Conservation (phyloP, 1,140 invertebrate genomes). For the Pogonognathellus flavescens region DNA sequence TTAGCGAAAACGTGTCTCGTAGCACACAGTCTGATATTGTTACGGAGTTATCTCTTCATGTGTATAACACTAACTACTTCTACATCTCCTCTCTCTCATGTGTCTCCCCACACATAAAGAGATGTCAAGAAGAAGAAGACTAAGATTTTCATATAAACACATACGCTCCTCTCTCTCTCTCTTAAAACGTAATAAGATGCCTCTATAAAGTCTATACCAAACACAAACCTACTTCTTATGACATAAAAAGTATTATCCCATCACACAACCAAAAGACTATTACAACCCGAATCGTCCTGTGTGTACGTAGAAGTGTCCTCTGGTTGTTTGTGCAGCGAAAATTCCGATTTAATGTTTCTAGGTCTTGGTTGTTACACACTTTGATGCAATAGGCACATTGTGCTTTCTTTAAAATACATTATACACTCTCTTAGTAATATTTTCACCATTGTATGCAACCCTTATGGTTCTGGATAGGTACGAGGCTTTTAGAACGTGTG, state of each 20-base stretch:
- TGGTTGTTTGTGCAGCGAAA: not conserved
- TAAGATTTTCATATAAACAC: not conserved
- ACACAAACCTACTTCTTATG: not conserved
- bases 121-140: not conserved
- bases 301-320: not conserved
- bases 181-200: not conserved
- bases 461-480: constrained; percentile 11
- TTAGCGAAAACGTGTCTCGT: not conserved
- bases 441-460: not conserved
- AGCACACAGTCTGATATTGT: not conserved
- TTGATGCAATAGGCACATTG: not conserved
- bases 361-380: not conserved
- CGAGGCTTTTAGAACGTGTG: not conserved
- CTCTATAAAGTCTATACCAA: not conserved
- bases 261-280: not conserved
- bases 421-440: not conserved
- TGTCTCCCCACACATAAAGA: not conserved
- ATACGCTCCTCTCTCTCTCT: no score
- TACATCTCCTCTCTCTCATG: not conserved
- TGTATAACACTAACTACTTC: not conserved
- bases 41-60: not conserved
- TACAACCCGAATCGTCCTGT: not conserved
- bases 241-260: not conserved
- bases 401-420: not conserved
- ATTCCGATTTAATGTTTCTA: not conserved